These are phyloP conservation scores for Volucella inflata DNA, from an alignment of 2,888 invertebrate species.

Conservation along the genomic window DNA sequence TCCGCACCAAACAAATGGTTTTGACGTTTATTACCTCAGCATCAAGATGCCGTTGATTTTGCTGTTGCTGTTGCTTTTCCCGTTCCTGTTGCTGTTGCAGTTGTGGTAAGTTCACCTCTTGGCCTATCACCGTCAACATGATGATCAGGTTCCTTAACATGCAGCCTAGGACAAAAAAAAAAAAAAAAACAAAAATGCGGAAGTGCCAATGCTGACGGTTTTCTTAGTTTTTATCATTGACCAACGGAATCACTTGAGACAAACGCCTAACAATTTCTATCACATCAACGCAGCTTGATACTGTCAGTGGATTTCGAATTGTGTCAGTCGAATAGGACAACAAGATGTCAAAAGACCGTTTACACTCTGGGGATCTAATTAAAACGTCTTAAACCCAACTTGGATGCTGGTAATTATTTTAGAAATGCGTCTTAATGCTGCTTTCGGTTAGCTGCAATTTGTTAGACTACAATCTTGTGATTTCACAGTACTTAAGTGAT, in stretches of 20 bases:
- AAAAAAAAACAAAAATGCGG: slow-evolving; percentile 67
- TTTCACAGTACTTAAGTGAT: too few species aligned
- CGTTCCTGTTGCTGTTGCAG: slow-evolving; percentile 1
- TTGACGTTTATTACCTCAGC: slow-evolving; percentile 71
- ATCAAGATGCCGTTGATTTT: slow-evolving; percentile 54
- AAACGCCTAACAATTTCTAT: slow-evolving; percentile 62
- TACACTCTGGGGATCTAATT: slow-evolving; percentile 70
- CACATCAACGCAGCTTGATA: slow-evolving; percentile 58
- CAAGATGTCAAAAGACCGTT: slow-evolving; percentile 16
- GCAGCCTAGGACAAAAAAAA: slow-evolving; percentile 41
- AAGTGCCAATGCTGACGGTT: slow-evolving; percentile 61
- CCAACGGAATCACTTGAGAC: slow-evolving; percentile 51
- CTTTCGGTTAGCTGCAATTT: too few species aligned
- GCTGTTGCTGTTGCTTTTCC: background rate
- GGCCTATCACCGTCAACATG: slow-evolving; percentile 17
- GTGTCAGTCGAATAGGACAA: slow-evolving; percentile 43
- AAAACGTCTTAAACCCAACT: slow-evolving; percentile 28
- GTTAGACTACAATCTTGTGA: too few species aligned
- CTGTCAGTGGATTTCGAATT: slow-evolving; percentile 61
- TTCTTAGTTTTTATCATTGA: slow-evolving; percentile 60
- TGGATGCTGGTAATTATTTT: slow-evolving; percentile 28
- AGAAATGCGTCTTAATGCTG: background rate
- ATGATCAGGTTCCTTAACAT: slow-evolving; percentile 52
- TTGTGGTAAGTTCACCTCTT: slow-evolving; percentile 50
- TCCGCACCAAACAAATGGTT: slow-evolving; percentile 57